These are phyloP conservation scores for Hyalella azteca DNA, from an alignment of 2,888 invertebrate species.

Conservation along the genomic window DNA sequence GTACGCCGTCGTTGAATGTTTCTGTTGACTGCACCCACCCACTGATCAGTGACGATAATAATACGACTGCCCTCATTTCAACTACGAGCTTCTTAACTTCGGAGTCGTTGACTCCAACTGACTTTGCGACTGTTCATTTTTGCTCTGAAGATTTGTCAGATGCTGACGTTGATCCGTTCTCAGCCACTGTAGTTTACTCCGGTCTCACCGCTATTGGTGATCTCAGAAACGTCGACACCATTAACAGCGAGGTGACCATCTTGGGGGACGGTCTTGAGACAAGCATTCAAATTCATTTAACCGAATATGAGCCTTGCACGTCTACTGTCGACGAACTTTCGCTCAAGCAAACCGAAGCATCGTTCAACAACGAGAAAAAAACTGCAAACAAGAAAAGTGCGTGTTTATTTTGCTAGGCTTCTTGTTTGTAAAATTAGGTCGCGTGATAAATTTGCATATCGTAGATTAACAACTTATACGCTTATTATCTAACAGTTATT, in stretches of 20 bases:
- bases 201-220: neutral
- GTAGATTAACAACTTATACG: too few relatives aligned
- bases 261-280: neutral
- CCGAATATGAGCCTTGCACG: neutral
- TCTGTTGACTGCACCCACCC: neutral
- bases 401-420: neutral
- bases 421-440: too few relatives aligned
- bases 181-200: conserved; percentile 1
- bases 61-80: neutral
- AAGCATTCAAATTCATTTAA: neutral
- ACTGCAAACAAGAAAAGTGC: neutral
- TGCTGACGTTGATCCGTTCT: neutral
- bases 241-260: neutral
- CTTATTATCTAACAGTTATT: too few relatives aligned
- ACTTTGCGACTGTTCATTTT: conserved; percentile 1
- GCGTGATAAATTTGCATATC: too few relatives aligned
- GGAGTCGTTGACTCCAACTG: neutral
- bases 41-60: neutral
- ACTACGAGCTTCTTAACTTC: neutral
- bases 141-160: conserved; percentile 1
- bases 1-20: too few relatives aligned
- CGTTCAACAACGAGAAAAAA: neutral
- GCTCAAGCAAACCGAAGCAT: neutral
- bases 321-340: neutral
- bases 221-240: neutral